Percentiles rank a stretch among this genome's conserved stretches.
These are phyloP conservation scores for Lobophora halterata DNA, from an alignment of 2,888 invertebrate species.

Conservation along the genomic window DNA sequence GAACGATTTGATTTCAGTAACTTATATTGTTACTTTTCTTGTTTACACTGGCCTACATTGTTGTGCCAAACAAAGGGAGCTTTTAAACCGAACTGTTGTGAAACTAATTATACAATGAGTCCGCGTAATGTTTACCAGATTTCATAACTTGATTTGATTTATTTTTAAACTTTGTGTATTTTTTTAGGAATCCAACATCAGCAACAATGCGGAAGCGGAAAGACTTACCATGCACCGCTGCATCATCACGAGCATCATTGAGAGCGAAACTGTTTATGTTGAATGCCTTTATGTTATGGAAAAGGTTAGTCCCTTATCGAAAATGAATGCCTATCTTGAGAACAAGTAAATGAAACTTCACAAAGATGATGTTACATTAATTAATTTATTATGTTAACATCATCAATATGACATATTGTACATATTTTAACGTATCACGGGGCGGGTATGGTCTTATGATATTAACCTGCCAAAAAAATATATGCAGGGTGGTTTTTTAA, in stretches of 20 bases:
- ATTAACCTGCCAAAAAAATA: too few relatives aligned
- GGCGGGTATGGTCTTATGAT: too few relatives aligned
- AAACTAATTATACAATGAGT: conserved; percentile 17
- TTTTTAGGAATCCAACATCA: conserved; percentile 60
- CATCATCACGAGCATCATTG: conserved; percentile 93
- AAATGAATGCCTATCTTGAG: too few relatives aligned
- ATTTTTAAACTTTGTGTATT: conserved; percentile 10
- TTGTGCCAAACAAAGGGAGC: conserved; percentile 27
- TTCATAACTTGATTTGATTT: conserved; percentile 6
- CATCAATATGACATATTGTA: too few relatives aligned
- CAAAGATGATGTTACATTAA: too few relatives aligned
- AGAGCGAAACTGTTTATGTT: conserved; percentile 94
- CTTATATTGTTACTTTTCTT: conserved; percentile 22
- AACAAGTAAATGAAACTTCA: too few relatives aligned
- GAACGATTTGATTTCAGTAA: conserved; percentile 20
- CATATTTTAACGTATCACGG: too few relatives aligned
- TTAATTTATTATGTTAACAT: too few relatives aligned
- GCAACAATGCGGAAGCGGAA: conserved; percentile 85
- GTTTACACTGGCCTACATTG: conserved; percentile 24
- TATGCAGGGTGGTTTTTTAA: too few relatives aligned
- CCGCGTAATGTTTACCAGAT: conserved; percentile 4
- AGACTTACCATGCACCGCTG: conserved; percentile 92
- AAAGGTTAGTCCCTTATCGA: conserved; percentile 87
- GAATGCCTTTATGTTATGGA: conserved; percentile 94
- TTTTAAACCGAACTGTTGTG: conserved; percentile 22